A percentile compares a stretch with the other conserved stretches of the same genome.
phyloP scores from a whole-genome alignment of 2,888 invertebrate species.

The Malthinus seriepunctatus region DNA sequence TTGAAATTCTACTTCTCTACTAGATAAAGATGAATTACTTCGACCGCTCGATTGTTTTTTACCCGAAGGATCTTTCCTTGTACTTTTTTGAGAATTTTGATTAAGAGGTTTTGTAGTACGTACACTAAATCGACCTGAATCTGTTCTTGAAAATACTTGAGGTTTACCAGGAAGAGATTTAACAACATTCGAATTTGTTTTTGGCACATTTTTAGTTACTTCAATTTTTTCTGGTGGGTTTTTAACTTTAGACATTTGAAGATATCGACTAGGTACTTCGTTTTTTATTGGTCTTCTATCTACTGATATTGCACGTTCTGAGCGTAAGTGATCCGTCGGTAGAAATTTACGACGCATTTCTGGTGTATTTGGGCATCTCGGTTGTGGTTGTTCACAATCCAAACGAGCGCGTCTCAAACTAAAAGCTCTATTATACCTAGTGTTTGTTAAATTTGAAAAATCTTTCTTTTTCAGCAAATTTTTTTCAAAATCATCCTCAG shows the following conservation, averaged over 20 bases:
- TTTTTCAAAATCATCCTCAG: slow-evolving; percentile 57
- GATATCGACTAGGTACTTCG: slow-evolving; percentile 52
- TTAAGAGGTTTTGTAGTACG: slow-evolving; percentile 57
- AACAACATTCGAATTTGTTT: slow-evolving; percentile 53
- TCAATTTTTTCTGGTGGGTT: slow-evolving; percentile 30
- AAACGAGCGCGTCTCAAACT: slow-evolving; percentile 68
- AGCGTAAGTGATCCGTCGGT: slow-evolving; percentile 38
- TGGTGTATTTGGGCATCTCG: slow-evolving; percentile 64
- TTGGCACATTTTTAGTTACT: slow-evolving; percentile 49
- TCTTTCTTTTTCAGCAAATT: slow-evolving; percentile 49
- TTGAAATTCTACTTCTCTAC: slow-evolving; percentile 84
- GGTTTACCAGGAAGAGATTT: slow-evolving; percentile 38
- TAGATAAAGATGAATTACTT: slow-evolving; percentile 70
- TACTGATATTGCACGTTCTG: slow-evolving; percentile 52
- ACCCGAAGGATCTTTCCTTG: slow-evolving; percentile 50
- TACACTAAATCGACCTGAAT: slow-evolving; percentile 68
- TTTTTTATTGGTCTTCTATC: slow-evolving; percentile 50
- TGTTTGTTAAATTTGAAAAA: slow-evolving; percentile 55
- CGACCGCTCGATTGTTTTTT: slow-evolving; percentile 65
- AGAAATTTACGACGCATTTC: slow-evolving; percentile 64
- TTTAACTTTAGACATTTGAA: slow-evolving; percentile 46
- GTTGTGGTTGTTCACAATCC: slow-evolving; percentile 57
- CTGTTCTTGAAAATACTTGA: slow-evolving; percentile 60
- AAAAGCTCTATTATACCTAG: slow-evolving; percentile 74
- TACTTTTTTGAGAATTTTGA: slow-evolving; percentile 42